Evolutionary conservation across 2,888 invertebrate genomes (phyloP), one percentile per base, ranked within the genome.

Genomic region (Globia sparganii): DNA sequence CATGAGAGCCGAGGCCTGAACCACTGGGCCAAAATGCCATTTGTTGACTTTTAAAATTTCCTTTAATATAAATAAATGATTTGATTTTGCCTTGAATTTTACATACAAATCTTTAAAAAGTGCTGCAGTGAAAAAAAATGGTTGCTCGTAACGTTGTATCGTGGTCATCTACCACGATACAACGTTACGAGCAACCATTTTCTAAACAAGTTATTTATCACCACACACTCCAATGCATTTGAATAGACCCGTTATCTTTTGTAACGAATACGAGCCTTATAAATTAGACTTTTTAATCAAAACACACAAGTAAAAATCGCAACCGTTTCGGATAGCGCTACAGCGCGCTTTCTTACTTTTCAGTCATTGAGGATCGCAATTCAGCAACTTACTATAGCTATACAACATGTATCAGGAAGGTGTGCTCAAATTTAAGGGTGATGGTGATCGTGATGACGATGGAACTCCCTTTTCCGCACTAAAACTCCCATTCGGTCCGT

Each of bases 261-360:
- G 31, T 59, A 13, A 37, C 43, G 34, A 58, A 68, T 18, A 49
- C 59, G 18, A 69, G 58, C 56, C n/a, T 37, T 56, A 31, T 46
- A 75, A 56, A 46, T 59, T 37, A 37, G 53, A 66, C 18, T 64
- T 80, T 74, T 80, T 61, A 66, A 80, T 79, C 31, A 56, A 79
- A 79, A 5, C 49, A 46, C 43, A 40, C 31, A 25, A 43, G n/a
- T 61, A 46, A 78, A 21, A 78, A 21, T 66, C 61, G 66, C 53
- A 37, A 56, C 25, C 13, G 37, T 61, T 49, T 75, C 34, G 18
- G 34, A 15, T 59, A 28, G 25, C 34, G 71, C n/a, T 59, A 21
- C 28, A 66, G n/a, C 58, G 34, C 18, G 65, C 6, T 56, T 9
- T 4, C 28, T 49, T 31, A 67, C 25, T 25, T 56, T 46, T n/a